Evolutionary conservation across 1,140 invertebrate species (phyloP).

Genomic region (Dinoponera quadriceps): DNA sequence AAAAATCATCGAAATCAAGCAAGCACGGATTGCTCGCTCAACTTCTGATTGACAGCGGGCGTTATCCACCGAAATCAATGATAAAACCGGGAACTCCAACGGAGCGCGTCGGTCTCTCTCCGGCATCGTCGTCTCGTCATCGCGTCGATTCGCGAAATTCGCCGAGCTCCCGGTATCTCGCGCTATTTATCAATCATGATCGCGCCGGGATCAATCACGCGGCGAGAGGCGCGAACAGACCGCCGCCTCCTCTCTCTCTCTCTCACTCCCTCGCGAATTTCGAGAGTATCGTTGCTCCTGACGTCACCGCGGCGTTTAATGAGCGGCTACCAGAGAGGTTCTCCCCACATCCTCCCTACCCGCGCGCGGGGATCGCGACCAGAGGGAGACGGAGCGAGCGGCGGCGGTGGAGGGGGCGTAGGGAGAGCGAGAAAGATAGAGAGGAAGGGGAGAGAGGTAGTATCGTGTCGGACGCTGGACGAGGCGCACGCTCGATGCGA

Average conservation of each 20-base stretch:
- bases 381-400: conserved; percentile 65
- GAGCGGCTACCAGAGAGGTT: conserved; percentile 69
- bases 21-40: background rate
- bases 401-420: conserved; percentile 77
- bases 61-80: background rate
- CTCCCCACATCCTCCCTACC: conserved; percentile 41
- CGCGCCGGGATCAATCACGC: conserved; percentile 52
- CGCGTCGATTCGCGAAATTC: conserved; percentile 13
- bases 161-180: conserved; percentile 1
- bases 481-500: conserved; percentile 83
- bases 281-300: conserved; percentile 68
- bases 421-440: conserved; percentile 79
- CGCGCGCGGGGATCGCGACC: conserved; percentile 52
- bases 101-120: background rate
- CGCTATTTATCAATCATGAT: conserved; percentile 55
- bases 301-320: conserved; percentile 76
- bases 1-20: background rate
- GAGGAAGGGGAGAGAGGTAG: conserved; percentile 81
- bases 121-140: background rate
- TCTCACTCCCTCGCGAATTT: conserved; percentile 59
- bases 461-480: conserved; percentile 85
- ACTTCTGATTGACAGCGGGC: background rate
- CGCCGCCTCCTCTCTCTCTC: background rate
- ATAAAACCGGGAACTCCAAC: background rate
- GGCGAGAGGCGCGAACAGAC: conserved; percentile 43